A percentile compares a stretch with the other conserved stretches of the same genome.
Conservation (phyloP, 1,140 invertebrate genomes). For the Odontomachus brunneus region DNA sequence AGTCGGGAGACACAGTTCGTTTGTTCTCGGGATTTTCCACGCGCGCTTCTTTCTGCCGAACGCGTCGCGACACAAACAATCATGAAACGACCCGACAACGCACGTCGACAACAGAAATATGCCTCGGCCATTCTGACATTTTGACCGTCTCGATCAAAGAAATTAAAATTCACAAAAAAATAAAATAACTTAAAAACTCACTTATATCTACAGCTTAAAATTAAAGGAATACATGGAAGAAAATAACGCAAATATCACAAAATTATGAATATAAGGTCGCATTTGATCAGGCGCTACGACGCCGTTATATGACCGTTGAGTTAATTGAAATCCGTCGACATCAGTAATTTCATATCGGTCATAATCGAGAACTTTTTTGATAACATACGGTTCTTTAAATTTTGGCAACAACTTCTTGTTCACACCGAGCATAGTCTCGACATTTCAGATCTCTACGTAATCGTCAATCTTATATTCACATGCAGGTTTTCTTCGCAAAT, state of each 20-base stretch:
- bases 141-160: conserved; percentile 15
- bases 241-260: no score
- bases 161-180: background rate
- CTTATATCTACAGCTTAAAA: no score
- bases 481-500: no score
- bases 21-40: no score
- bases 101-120: no score
- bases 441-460: background rate
- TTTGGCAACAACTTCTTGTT: conserved; percentile 17
- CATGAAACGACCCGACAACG: no score
- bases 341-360: background rate
- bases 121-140: background rate
- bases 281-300: background rate
- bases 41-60: no score
- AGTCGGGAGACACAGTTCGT: no score
- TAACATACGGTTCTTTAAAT: background rate
- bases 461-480: no score
- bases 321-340: background rate
- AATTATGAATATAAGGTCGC: background rate
- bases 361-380: background rate
- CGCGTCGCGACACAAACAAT: no score
- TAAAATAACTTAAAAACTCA: background rate
- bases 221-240: no score
- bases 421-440: background rate
- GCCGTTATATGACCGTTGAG: background rate